phyloP scores from a whole-genome alignment of 2,888 invertebrate genomes.

The Steinernema scapterisci region DNA sequence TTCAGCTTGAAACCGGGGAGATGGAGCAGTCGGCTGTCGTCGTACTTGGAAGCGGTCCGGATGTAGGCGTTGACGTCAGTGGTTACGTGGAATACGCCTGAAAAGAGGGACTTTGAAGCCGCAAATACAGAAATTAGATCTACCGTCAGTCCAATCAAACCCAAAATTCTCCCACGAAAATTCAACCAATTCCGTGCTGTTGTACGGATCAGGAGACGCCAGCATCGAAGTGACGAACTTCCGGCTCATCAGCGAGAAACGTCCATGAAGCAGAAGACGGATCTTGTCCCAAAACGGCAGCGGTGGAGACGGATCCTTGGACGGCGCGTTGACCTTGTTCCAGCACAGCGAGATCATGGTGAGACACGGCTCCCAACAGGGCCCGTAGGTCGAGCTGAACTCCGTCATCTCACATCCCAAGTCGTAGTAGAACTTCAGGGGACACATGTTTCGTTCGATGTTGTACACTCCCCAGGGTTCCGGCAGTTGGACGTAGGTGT shows the following conservation, averaged over 20 bases:
- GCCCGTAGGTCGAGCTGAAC: constrained; percentile 91
- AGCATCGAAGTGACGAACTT: constrained; percentile 84
- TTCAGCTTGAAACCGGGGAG: constrained; percentile 82
- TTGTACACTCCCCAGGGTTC: constrained; percentile 81
- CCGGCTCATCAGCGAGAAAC: constrained; percentile 83
- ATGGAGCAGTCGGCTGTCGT: constrained; percentile 90
- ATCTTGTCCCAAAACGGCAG: constrained; percentile 82
- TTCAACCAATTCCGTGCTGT: constrained; percentile 98
- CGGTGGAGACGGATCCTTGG: constrained; percentile 88
- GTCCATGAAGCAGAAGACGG: constrained; percentile 82
- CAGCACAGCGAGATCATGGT: constrained; percentile 71
- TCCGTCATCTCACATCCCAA: constrained; percentile 78
- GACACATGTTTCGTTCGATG: constrained; percentile 86
- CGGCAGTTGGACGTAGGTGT: constrained; percentile 76
- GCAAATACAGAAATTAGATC: no score
- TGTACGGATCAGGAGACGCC: constrained; percentile 92
- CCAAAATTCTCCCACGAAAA: constrained; percentile 89
- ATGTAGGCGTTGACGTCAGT: constrained; percentile 93
- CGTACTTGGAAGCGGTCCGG: constrained; percentile 96
- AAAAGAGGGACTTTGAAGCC: background rate
- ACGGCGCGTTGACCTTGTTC: constrained; percentile 71
- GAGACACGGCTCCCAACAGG: constrained; percentile 97
- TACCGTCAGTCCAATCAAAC: constrained; percentile 94
- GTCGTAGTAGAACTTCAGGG: constrained; percentile 96
- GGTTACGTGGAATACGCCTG: constrained; percentile 73